phyloP scores from a whole-genome alignment of 2,888 invertebrate species.

The Aelia acuminata region DNA sequence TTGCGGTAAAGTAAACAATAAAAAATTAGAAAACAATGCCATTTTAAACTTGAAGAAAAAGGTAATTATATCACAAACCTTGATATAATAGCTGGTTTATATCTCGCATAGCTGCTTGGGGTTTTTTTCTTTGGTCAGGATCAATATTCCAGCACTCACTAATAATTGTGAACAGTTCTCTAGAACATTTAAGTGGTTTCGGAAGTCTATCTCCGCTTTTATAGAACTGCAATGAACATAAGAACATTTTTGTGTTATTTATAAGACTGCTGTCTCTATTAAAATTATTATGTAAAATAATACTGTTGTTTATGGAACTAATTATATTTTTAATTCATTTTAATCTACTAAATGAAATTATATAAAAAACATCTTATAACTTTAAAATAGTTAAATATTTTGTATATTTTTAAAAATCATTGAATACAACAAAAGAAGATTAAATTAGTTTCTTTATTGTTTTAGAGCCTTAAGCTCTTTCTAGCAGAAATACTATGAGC shows the following conservation, averaged over 20 bases:
- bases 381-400: too few relatives aligned
- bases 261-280: background rate
- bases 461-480: too few relatives aligned
- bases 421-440: too few relatives aligned
- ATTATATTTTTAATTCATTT: background rate
- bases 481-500: too few relatives aligned
- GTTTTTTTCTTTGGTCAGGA: slow-evolving; percentile 80
- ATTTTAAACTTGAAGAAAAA: slow-evolving; percentile 60
- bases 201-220: slow-evolving; percentile 78
- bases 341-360: background rate
- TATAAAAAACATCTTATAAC: too few relatives aligned
- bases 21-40: background rate
- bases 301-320: too few relatives aligned
- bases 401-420: too few relatives aligned
- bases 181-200: slow-evolving; percentile 79
- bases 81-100: slow-evolving; percentile 84
- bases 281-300: background rate
- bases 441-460: too few relatives aligned
- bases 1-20: background rate
- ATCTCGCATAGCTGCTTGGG: slow-evolving; percentile 88
- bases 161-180: slow-evolving; percentile 83
- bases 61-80: slow-evolving; percentile 69
- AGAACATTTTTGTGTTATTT: background rate
- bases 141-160: slow-evolving; percentile 85
- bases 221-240: slow-evolving; percentile 74